Base-by-base conservation (phyloP, 2,888 invertebrate genomes). In the Caenorhabditis sp. region DNA sequence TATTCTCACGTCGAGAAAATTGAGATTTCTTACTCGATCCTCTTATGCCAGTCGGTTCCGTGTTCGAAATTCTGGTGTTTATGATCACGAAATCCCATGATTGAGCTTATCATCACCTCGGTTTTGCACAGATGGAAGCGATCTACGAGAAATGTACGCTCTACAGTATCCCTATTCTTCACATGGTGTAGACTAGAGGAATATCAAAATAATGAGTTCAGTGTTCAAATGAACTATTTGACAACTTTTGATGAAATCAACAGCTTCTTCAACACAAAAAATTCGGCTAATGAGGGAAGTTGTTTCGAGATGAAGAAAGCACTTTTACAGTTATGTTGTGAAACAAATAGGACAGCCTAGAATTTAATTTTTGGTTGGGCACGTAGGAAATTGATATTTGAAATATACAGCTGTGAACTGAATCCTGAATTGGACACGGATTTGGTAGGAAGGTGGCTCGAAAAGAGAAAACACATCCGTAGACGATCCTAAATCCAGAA, bases 1-100 rank as follows among this genome's bases (percentile, higher is more conserved):
- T 51, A n/a, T 35, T 64, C 64, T n/a, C 64, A 64, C 64, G 28
- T 8, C 64, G n/a, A 41, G 41, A 24, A 8, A 35, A 58, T 5
- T 31, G 31, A 31, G 31, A 31, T 24, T 10, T 24, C 41, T 41
- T 12, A 35, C 35, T 38, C 41, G 44, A 63, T 63, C 63, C 63
- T 63, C 63, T 63, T 63, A 63, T 63, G 10, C 44, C 16, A 63
- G 10, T 44, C 44, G 44, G 63, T 63, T 63, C 63, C 63, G 63
- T 44, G 63, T 63, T 28, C n/a, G 8, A 28, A 63, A 22, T 22
- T 31, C 31, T 38, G 59, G 59, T n/a, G 22, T 59, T 59, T 38
- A 38, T 38, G 31, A 16, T 26, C 56, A 14, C 14, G 28, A 31
- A 12, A 58, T 31, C n/a, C 16, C 12, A 58, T 31, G 31, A 58